Conservation (phyloP, 2,797 vertebrate genomes). For the Epinephelus coioides region DNA sequence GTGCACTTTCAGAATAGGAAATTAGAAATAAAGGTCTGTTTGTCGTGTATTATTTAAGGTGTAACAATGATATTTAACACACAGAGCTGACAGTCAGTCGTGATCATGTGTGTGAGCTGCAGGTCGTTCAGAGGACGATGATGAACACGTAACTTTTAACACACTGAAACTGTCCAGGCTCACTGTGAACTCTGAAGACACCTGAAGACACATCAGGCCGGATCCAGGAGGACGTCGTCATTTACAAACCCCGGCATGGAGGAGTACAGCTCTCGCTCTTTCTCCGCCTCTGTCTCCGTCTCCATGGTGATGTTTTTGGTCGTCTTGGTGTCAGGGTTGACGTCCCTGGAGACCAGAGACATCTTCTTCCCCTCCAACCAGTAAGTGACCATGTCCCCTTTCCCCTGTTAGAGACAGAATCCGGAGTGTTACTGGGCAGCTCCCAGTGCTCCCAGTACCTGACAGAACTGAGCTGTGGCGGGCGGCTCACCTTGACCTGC, state of each 20-base stretch:
- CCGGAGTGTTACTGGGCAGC: neutral
- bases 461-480: conserved; percentile 15
- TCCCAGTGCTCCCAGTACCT: neutral
- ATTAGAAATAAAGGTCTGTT: too few relatives aligned
- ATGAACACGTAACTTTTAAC: too few relatives aligned
- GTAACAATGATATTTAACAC: too few relatives aligned
- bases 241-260: conserved; percentile 82
- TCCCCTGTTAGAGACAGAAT: conserved; percentile 78
- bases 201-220: conserved; percentile 33
- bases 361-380: conserved; percentile 89
- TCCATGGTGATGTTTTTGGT: conserved; percentile 48
- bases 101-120: too few relatives aligned
- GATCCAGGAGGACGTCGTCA: conserved; percentile 67
- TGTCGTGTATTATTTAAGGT: too few relatives aligned
- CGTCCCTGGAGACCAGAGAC: conserved; percentile 58
- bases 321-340: neutral
- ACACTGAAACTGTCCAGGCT: too few relatives aligned
- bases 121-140: too few relatives aligned
- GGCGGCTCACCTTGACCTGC: conserved; percentile 87
- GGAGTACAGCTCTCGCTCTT: conserved; percentile 56
- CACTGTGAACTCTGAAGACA: neutral
- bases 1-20: too few relatives aligned
- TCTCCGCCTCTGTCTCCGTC: conserved; percentile 30
- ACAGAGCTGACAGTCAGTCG: too few relatives aligned
- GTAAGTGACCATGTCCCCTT: conserved; percentile 91